Evolutionary conservation across 2,113 vertebrate genomes (phyloP), one percentile per base, ranked within the genome.

Genomic region (Cephalopterus ornatus): DNA sequence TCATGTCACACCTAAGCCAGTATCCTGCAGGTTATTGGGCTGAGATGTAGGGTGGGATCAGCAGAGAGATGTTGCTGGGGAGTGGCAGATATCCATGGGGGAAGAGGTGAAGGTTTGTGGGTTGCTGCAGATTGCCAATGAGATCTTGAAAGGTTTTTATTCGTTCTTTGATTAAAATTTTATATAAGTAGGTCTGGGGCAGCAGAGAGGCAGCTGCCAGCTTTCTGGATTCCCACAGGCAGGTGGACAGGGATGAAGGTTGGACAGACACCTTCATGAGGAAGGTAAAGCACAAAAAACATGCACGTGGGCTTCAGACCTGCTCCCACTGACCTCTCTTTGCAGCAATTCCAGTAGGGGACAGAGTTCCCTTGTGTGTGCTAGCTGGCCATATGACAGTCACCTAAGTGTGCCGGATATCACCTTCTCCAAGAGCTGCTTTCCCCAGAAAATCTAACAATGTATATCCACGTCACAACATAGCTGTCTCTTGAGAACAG

Each of bases 241-340:
- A 58, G 39, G 8, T 12, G 37, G 39, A 50, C 0, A 2, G 50
- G 73, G 56, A 18, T 74, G 63, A 80, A 28, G 13, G 14, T 6
- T 52, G 65, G 17, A 33, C 33, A 91, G 55, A 53, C 42, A 50
- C 13, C 50, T 71, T 55, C 21, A 3, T 50, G 44, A 55, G 35
- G 68, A 66, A 63, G 27, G 16, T 65, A 11, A 53, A 71, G 14
- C 28, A 22, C 18, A 67, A 53, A 9, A 55, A 47, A 27, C 46
- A 18, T 30, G 14, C 14, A 42, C 0, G 0, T 35, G 26, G 39
- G 16, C 7, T 2, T 81, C 58, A 47, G 0, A 55, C 4, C 9
- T 50, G 16, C 35, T 91, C 47, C 37, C 12, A 77, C 22, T 86
- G 58, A 46, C 1, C 3, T 72, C 66, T 82, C 17, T 37, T 42